These are phyloP conservation scores for Pleuronectes platessa DNA, from an alignment of 2,113 vertebrate genomes.

Conservation along the genomic window DNA sequence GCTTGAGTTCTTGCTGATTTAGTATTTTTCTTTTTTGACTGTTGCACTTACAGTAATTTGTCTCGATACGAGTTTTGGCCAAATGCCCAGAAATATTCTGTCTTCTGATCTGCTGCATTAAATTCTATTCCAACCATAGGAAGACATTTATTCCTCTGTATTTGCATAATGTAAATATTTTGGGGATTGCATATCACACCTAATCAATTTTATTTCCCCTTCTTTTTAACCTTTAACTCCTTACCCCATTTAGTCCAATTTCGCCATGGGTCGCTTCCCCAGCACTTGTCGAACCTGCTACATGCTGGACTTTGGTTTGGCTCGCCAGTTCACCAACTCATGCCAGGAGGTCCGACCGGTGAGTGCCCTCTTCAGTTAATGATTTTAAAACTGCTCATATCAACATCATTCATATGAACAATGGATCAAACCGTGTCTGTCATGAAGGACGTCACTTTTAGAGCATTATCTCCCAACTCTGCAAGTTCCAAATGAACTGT, in stretches of 20 bases:
- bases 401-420: neutral
- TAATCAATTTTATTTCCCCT: neutral
- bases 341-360: constrained; percentile 98
- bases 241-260: constrained; percentile 89
- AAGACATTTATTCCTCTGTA: neutral
- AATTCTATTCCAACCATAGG: constrained; percentile 6
- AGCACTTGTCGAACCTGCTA: constrained; percentile 97
- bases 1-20: neutral
- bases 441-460: neutral
- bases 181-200: neutral
- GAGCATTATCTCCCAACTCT: too few species aligned
- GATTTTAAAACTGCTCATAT: neutral
- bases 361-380: constrained; percentile 68
- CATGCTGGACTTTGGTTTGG: constrained; percentile 99
- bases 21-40: constrained; percentile 9
- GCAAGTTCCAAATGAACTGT: too few species aligned
- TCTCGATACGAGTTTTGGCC: constrained; percentile 15
- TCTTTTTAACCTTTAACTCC: neutral
- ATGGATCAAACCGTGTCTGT: neutral
- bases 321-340: constrained; percentile 98
- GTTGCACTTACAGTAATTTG: constrained; percentile 11
- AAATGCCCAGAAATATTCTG: constrained; percentile 17
- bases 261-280: constrained; percentile 98
- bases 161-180: neutral
- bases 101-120: constrained; percentile 3